Conservation (phyloP, 2,797 vertebrate genomes). For the Helarctos malayanus region DNA sequence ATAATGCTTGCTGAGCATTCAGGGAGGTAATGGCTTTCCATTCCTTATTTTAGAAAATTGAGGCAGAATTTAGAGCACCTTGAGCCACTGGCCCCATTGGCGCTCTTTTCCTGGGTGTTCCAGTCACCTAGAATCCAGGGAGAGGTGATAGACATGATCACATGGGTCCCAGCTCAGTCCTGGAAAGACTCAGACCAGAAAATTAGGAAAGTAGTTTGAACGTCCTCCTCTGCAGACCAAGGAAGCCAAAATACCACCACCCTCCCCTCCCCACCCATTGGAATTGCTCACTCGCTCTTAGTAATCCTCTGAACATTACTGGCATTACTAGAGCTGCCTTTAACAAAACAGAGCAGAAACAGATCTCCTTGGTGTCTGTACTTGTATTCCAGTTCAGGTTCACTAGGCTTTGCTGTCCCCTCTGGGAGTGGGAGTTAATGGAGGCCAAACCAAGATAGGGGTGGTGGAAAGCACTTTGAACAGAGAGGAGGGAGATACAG, state of each 20-base stretch:
- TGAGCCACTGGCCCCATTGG: neutral
- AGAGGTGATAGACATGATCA: neutral
- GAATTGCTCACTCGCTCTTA: neutral
- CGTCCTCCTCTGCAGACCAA: neutral
- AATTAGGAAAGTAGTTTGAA: neutral
- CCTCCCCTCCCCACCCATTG: neutral
- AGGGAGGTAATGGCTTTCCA: neutral
- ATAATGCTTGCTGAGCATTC: neutral
- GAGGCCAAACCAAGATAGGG: neutral
- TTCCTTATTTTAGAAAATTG: neutral
- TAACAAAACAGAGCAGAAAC: conserved; percentile 1
- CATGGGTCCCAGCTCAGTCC: neutral
- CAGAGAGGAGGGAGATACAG: neutral
- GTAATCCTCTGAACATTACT: neutral
- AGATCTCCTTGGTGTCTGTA: neutral
- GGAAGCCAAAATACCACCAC: neutral
- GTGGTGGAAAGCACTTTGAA: neutral
- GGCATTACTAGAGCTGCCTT: neutral
- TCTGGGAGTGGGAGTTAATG: neutral
- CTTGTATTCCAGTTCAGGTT: neutral
- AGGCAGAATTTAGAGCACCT: neutral
- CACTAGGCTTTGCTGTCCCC: neutral
- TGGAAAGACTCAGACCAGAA: neutral
- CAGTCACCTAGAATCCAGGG: neutral
- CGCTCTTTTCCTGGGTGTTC: neutral